These are phyloP conservation scores for Protaetia brevitarsis DNA, from an alignment of 1,140 invertebrate species.

Conservation along the genomic window DNA sequence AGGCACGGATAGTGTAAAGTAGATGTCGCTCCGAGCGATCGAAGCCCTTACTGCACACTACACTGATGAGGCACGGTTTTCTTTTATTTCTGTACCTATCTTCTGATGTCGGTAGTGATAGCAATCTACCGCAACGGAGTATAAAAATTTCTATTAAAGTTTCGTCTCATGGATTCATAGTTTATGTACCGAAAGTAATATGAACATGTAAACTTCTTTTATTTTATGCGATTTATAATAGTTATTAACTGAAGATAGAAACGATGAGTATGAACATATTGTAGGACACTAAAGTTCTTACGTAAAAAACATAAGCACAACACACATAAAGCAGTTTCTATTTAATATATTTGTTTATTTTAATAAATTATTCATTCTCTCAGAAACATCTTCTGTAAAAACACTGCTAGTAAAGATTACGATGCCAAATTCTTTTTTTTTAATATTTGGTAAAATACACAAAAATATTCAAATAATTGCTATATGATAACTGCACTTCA, in stretches of 20 bases:
- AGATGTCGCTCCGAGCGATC: background rate
- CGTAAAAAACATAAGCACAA: too few relatives aligned
- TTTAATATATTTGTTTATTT: too few relatives aligned
- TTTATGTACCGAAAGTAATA: conserved; percentile 13
- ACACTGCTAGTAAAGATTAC: too few relatives aligned
- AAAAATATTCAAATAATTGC: too few relatives aligned
- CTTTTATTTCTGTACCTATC: background rate
- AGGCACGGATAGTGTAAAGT: background rate
- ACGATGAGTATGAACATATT: background rate
- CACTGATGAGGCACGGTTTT: background rate
- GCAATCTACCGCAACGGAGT: background rate
- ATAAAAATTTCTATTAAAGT: background rate
- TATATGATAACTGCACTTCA: too few relatives aligned
- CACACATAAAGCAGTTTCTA: too few relatives aligned
- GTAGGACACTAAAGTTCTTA: too few relatives aligned
- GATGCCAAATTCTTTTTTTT: too few relatives aligned
- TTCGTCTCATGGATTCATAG: background rate
- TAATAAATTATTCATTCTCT: too few relatives aligned
- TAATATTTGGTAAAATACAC: too few relatives aligned
- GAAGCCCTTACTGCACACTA: background rate
- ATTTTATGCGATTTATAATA: background rate
- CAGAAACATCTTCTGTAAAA: too few relatives aligned
- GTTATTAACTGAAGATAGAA: background rate
- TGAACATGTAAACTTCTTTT: background rate
- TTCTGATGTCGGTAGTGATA: background rate